Percentiles rank a stretch among this genome's conserved stretches.
These are phyloP conservation scores for Anolis sagrei DNA, from an alignment of 2,113 vertebrate genomes.

Conservation along the genomic window DNA sequence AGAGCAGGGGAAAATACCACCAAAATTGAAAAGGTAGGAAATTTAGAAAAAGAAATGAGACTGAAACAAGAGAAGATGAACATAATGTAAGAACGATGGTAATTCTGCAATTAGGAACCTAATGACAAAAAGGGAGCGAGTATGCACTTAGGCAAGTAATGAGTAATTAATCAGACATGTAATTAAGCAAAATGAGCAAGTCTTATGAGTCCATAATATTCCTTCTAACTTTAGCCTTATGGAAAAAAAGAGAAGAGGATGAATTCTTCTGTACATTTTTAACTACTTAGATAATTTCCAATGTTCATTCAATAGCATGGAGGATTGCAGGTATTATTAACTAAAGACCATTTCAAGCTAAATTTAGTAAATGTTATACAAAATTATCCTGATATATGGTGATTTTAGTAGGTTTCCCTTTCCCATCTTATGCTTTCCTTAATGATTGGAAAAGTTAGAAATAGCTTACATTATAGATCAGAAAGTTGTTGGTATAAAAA, in stretches of 20 bases:
- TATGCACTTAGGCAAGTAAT: conserved; percentile 40
- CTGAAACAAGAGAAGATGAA: conserved; percentile 7
- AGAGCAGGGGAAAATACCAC: neutral
- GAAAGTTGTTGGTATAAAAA: neutral
- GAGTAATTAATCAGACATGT: conserved; percentile 47
- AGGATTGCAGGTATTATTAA: neutral
- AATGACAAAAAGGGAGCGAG: conserved; percentile 19
- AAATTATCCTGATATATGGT: neutral
- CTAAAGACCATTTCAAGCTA: neutral
- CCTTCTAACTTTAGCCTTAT: conserved; percentile 13
- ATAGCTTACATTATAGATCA: neutral
- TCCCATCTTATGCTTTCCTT: neutral
- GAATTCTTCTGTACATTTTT: neutral
- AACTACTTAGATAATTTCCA: conserved; percentile 11
- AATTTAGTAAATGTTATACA: neutral
- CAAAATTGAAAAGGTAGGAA: neutral
- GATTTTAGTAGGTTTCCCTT: neutral
- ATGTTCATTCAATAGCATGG: conserved; percentile 12
- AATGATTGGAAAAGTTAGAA: neutral
- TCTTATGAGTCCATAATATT: conserved; percentile 41
- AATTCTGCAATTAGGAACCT: conserved; percentile 26
- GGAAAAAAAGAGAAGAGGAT: neutral
- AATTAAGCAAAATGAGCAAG: conserved; percentile 44
- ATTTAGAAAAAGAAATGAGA: neutral
- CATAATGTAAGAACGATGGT: conserved; percentile 25